Base-by-base conservation (phyloP, 2,797 vertebrate genomes). In the Scleropages formosus region DNA sequence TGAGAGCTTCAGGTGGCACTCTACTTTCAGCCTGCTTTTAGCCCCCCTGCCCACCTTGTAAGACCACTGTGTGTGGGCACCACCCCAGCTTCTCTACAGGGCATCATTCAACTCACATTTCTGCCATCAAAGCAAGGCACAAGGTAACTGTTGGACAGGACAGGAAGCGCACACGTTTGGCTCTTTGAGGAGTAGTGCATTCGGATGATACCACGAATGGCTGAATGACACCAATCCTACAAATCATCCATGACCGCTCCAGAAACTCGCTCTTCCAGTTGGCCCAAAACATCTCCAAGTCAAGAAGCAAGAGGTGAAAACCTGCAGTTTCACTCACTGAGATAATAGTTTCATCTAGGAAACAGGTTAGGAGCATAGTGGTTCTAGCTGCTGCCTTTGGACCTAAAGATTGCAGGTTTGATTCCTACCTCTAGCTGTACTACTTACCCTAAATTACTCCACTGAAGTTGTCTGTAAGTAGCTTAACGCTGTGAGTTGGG, bases 201-300 rank as follows among this genome's bases (percentile, higher is more conserved):
- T 76, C 59, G 79, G 59, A 31, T 39, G 31, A 77, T 47, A 47
- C 64, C 2, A 4, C 53, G 53, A 27, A 63, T 72, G 75, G 64
- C 20, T 67, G 68, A 7, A 46, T 31, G 75, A 51, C 51, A 47
- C 61, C 59, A 76, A 31, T 62, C 53, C 63, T 78, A 82, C 13
- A 60, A 75, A 31, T 46, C 51, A 20, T 61, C 66, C 46, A 49
- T 69, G 20, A 58, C 24, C 24, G 69, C 76, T 59, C 16, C 51
- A 64, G 69, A 84, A 86, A 88, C 79, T 72, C 75, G 85, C 82
- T 80, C 80, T 85, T 88, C 89, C 83, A 82, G 87, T 89, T 88
- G 78, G 49, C 7, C 84, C 11, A 44, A 79, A 74, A 44, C 65
- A 75, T 74, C 75, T 79, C 81, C 78, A 82, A 84, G 79, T 72